Evolutionary conservation across 2,888 invertebrate genomes (phyloP).

Genomic region (Ganaspis brasiliensis): DNA sequence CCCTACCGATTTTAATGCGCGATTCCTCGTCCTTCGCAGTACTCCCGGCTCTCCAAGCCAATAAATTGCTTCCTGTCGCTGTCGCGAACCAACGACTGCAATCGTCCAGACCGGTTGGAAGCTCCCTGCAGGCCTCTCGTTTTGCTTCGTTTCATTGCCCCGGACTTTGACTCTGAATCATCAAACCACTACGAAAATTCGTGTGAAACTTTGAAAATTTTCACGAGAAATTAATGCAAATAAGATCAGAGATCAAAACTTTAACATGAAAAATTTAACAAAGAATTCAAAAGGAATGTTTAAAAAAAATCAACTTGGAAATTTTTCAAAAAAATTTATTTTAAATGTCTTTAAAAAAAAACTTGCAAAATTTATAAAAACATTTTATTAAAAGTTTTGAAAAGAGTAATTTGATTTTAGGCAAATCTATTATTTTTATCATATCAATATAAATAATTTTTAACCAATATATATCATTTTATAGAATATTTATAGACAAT

Average conservation of each 20-base stretch:
- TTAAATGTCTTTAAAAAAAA: too few species aligned
- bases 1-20: conserved; percentile 65
- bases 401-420: too few species aligned
- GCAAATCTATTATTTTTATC: too few species aligned
- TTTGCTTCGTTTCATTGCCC: conserved; percentile 63
- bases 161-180: conserved; percentile 61
- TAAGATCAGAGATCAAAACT: not conserved
- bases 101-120: conserved; percentile 62
- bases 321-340: too few species aligned
- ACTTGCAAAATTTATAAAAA: too few species aligned
- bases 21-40: conserved; percentile 64
- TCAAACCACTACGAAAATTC: conserved; percentile 56
- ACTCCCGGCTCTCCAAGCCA: conserved; percentile 68
- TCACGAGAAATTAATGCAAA: conserved; percentile 47
- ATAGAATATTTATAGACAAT: too few species aligned
- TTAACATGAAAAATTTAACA: too few species aligned
- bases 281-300: too few species aligned
- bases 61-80: conserved; percentile 74
- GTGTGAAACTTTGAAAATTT: conserved; percentile 59
- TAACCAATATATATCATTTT: too few species aligned
- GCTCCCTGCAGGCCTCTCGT: conserved; percentile 61
- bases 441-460: too few species aligned
- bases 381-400: too few species aligned
- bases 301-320: too few species aligned
- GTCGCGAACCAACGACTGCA: conserved; percentile 67